phyloP scores from a whole-genome alignment of 2,888 invertebrate species.

The Lepidochrysops patricia region DNA sequence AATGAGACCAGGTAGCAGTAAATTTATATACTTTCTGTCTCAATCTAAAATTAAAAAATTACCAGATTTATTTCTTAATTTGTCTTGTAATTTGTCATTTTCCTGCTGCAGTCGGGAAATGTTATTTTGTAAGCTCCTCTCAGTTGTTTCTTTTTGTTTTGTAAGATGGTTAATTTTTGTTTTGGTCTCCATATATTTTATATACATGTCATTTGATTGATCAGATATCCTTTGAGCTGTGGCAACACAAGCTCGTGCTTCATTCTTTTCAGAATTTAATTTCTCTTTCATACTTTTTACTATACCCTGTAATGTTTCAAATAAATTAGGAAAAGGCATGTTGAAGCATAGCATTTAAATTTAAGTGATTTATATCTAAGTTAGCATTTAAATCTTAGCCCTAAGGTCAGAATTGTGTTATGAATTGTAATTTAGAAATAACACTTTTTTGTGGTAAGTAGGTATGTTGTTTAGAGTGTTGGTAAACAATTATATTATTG shows the following conservation, averaged over 20 bases:
- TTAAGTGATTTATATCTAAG: too few species aligned
- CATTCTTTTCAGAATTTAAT: slow-evolving; percentile 50
- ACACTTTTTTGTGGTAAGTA: too few species aligned
- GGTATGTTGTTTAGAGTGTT: too few species aligned
- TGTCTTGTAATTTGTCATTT: slow-evolving; percentile 55
- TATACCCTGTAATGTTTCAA: slow-evolving; percentile 33
- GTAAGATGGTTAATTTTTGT: slow-evolving; percentile 44
- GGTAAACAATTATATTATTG: too few species aligned
- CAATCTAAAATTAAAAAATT: slow-evolving; percentile 25
- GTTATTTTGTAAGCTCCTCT: slow-evolving; percentile 49
- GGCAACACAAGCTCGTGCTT: slow-evolving; percentile 58
- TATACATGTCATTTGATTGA: slow-evolving; percentile 48
- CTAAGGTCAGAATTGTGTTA: too few species aligned
- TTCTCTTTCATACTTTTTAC: slow-evolving; percentile 45
- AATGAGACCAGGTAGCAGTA: neutral
- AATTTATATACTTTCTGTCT: neutral
- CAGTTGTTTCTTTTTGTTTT: slow-evolving; percentile 55
- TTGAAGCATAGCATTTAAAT: too few species aligned
- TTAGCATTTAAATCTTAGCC: too few species aligned
- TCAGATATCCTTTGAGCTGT: slow-evolving; percentile 59
- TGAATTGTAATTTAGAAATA: too few species aligned
- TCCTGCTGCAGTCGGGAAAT: slow-evolving; percentile 49
- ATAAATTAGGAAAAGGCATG: too few species aligned
- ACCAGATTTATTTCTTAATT: slow-evolving; percentile 50
- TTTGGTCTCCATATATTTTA: slow-evolving; percentile 42